Percentiles rank a stretch among this genome's conserved stretches.
Conservation (phyloP, 2,797 vertebrate species). For the Apogon talboti region DNA sequence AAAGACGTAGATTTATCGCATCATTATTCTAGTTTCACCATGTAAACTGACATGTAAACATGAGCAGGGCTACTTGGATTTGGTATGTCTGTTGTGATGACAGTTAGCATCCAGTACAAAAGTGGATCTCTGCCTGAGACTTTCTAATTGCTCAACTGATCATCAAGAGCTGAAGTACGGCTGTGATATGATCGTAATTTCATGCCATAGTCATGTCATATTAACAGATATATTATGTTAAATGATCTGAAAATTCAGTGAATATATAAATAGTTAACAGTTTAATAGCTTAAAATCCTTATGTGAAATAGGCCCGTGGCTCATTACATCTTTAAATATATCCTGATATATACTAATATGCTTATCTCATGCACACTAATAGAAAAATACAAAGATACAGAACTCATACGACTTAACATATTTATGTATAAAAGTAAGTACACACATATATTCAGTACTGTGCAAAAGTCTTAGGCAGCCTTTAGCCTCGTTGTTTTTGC, state of each 20-base stretch:
- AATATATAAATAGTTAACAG: too few relatives aligned
- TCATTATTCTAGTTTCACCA: slow-evolving; percentile 29
- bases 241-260: too few relatives aligned
- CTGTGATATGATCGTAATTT: too few relatives aligned
- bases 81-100: slow-evolving; percentile 24
- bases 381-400: not conserved
- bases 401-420: not conserved
- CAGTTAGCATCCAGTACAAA: slow-evolving; percentile 23
- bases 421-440: not conserved
- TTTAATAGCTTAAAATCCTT: too few relatives aligned
- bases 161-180: slow-evolving; percentile 31
- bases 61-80: slow-evolving; percentile 11
- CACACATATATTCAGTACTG: not conserved
- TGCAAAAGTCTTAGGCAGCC: too few relatives aligned
- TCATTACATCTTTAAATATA: too few relatives aligned
- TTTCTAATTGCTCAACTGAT: slow-evolving; percentile 39
- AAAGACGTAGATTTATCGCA: slow-evolving; percentile 25
- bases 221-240: too few relatives aligned
- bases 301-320: too few relatives aligned
- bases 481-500: too few relatives aligned
- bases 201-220: too few relatives aligned
- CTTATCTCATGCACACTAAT: not conserved
- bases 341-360: too few relatives aligned
- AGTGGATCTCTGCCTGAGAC: slow-evolving; percentile 17
- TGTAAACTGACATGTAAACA: slow-evolving; percentile 49